Evolutionary conservation across 1,140 invertebrate species (phyloP), one percentile per base, ranked within the genome.

Genomic region (Mamestra configurata): DNA sequence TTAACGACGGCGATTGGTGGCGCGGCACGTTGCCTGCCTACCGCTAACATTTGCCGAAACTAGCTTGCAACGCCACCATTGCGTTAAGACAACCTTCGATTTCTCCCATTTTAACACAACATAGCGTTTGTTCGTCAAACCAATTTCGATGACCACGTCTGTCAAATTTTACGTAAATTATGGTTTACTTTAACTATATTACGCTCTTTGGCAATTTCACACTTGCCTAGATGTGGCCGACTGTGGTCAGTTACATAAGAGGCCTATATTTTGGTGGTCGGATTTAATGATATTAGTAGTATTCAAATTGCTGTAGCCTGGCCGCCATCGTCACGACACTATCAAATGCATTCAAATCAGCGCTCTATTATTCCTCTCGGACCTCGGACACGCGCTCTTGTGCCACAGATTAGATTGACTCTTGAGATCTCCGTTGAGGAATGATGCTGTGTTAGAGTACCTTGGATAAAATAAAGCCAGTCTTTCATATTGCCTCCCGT

Each of bases 51-150:
- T 83, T 83, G 79, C 80, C 79, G 84, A 83, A 87, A 88, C 75
- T 82, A 79, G 81, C 79, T 87, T 86, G 87, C 88, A 87, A 88
- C 79, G 79, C 75, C 79, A 84, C 82, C 82, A 73, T 82, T 85
- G 82, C 85, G 83, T 83, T 64, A 55, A 79, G 79, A 71, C 81
- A 86, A 85, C 91, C 91, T 90, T 92, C 90, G 91, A 90, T 91
- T 90, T 91, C 86, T 84, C 86, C 83, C 83, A 84, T 89, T 89
- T 89, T 89, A 86, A 90, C 84, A 88, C 66, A 79, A 82, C 87
- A 35, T 83, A 82, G 70, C 82, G 83, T 90, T 89, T 90, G 82
- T 85, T 84, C 87, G 86, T 89, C 85, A 89, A 91, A 87, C 70
- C 86, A 85, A 87, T 91, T 86, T 84, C 71, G 71, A 78, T 66